phyloP scores from a whole-genome alignment of 1,140 invertebrate species.

The Lepidurus arcticus region DNA sequence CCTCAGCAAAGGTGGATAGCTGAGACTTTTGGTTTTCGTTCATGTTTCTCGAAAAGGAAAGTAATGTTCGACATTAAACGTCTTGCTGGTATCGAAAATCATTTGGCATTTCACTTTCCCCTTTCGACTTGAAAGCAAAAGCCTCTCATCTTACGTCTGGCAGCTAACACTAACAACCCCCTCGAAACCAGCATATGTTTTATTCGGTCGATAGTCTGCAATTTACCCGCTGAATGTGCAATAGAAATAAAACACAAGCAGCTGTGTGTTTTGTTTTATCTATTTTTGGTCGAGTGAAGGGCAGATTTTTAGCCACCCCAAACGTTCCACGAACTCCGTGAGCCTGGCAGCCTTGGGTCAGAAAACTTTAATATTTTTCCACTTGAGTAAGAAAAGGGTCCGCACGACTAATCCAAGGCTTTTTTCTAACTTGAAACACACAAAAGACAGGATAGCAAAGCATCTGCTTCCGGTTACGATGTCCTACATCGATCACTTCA shows the following conservation, averaged over 20 bases:
- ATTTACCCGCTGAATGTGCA: not conserved
- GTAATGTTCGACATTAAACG: not conserved
- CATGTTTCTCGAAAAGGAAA: not conserved
- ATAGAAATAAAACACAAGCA: not conserved
- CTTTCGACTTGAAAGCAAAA: not conserved
- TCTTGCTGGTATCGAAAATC: not conserved
- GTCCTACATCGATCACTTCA: not conserved
- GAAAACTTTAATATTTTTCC: not conserved
- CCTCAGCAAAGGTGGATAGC: not conserved
- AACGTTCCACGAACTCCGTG: not conserved
- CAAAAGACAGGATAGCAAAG: slow-evolving; percentile 6
- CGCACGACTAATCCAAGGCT: not conserved
- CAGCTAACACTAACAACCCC: not conserved
- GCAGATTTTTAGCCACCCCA: not conserved
- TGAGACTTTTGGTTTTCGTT: not conserved
- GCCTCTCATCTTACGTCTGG: not conserved
- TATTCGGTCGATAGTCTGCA: not conserved
- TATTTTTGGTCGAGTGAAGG: too few relatives aligned
- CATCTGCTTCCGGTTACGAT: slow-evolving; percentile 4
- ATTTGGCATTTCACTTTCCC: not conserved
- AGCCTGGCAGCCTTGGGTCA: not conserved
- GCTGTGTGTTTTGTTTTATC: too few relatives aligned
- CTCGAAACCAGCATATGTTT: not conserved
- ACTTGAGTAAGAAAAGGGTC: not conserved
- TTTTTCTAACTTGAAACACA: not conserved